Evolutionary conservation across 53 echinoderm and acorn worm species (phyloP).

Genomic region (Antedon mediterranea): DNA sequence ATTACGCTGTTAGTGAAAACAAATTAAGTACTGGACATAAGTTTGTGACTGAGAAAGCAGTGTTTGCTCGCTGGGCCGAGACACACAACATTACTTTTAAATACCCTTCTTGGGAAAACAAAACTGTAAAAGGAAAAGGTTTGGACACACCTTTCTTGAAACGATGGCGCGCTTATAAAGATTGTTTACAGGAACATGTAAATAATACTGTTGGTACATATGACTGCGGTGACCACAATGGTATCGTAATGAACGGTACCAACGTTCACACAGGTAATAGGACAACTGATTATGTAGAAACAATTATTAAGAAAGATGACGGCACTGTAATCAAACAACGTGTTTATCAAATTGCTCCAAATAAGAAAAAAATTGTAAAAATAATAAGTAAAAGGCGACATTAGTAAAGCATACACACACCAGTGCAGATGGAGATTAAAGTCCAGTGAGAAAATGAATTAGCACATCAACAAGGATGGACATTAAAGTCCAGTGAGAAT

Average conservation of each 20-base stretch:
- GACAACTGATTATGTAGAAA: background rate
- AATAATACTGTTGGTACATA: background rate
- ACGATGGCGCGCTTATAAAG: conserved; percentile 20
- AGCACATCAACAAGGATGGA: too few relatives aligned
- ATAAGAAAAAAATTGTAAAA: background rate
- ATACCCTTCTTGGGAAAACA: conserved; percentile 49
- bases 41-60: conserved; percentile 67
- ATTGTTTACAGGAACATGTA: conserved; percentile 1
- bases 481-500: too few relatives aligned
- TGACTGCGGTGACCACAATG: background rate
- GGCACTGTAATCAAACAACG: background rate
- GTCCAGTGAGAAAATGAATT: too few relatives aligned
- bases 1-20: conserved; percentile 47
- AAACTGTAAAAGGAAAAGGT: conserved; percentile 11
- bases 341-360: background rate
- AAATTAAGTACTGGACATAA: conserved; percentile 41
- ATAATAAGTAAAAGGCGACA: background rate
- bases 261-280: background rate
- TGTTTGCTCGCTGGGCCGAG: conserved; percentile 60
- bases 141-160: conserved; percentile 42
- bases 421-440: too few relatives aligned
- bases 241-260: background rate
- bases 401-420: too few relatives aligned
- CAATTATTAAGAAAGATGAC: background rate
- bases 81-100: conserved; percentile 53